Conservation (phyloP, 2,797 vertebrate species). For the Hylomyscus alleni region DNA sequence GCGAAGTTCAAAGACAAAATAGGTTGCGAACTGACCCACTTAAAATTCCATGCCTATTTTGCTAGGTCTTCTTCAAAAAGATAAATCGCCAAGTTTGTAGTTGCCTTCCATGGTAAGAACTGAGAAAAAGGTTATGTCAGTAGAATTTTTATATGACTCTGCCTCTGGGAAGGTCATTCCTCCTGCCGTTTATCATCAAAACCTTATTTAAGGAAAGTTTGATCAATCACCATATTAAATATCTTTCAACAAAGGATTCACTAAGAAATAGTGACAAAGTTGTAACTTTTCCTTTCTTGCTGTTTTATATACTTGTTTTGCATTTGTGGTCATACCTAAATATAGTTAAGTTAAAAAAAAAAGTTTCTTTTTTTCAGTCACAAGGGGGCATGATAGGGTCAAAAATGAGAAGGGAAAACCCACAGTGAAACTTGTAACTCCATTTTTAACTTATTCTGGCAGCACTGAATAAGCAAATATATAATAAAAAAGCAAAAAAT, state of each 20-base stretch:
- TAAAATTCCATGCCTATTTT: background rate
- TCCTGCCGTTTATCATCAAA: background rate
- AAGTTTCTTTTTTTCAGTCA: slow-evolving; percentile 62
- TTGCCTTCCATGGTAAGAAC: background rate
- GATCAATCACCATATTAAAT: slow-evolving; percentile 9
- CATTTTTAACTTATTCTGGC: slow-evolving; percentile 22
- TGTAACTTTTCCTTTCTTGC: background rate
- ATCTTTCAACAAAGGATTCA: background rate
- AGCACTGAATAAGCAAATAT: slow-evolving; percentile 23
- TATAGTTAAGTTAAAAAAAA: slow-evolving; percentile 27
- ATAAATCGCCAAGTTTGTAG: background rate
- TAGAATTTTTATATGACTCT: background rate
- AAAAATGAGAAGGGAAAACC: slow-evolving; percentile 42
- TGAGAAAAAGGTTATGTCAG: background rate
- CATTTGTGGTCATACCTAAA: background rate
- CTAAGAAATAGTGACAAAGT: background rate
- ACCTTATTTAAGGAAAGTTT: background rate
- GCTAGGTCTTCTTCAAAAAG: background rate
- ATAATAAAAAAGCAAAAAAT: no score
- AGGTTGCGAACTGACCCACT: slow-evolving; percentile 18
- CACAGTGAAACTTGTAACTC: background rate
- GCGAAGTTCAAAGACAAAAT: slow-evolving; percentile 54
- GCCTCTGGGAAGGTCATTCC: slow-evolving; percentile 2
- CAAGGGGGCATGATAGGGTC: slow-evolving; percentile 77
- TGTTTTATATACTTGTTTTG: background rate